Base-by-base conservation (phyloP, 2,113 vertebrate species). In the Helogale parvula region DNA sequence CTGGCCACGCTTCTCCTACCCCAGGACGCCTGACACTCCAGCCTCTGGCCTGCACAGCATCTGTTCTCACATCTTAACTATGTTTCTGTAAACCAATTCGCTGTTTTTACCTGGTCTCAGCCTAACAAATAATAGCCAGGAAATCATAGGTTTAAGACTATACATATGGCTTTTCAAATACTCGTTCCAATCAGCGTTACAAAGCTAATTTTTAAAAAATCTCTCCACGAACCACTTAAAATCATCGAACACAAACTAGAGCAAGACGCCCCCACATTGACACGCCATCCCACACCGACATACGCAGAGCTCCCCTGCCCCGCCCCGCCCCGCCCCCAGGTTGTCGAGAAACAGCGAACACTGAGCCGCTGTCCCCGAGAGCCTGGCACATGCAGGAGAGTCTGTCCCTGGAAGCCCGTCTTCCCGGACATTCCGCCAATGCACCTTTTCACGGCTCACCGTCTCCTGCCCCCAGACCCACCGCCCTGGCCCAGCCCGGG, bases 381-480 rank as follows among this genome's bases (percentile, higher is more conserved):
- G 13, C 17, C 66, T 6, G 13, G 16, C 52, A 23, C 2, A 0
- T 16, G 38, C 29, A 5, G 0, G 2, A 0, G 2, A 2, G 31
- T 1, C 31, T 17, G 11, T 3, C 35, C 41, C 27, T 0, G 35
- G 33, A 41, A 15, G 38, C 31, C 0, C 0, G 0, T 2, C 45
- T 47, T 27, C n/a, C 54, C 7, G 0, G 54, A 0, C 7, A 72
- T 16, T 3, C 54, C 65, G 4, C 4, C 1, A 1, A 3, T 0
- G 1, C 16, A 2, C 1, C 3, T 4, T 5, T 15, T 23, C 0
- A 5, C 0, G 1, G 54, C 68, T 25, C 3, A 3, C 19, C 4
- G 2, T 10, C 19, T 21, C 27, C 65, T 0, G 38, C 38, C 7
- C 25, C 38, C 63, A 3, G 50, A 27, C 27, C 88, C 41, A 0